Conservation (phyloP, 2,797 vertebrate genomes). For the Chaenodraco wilsoni region DNA sequence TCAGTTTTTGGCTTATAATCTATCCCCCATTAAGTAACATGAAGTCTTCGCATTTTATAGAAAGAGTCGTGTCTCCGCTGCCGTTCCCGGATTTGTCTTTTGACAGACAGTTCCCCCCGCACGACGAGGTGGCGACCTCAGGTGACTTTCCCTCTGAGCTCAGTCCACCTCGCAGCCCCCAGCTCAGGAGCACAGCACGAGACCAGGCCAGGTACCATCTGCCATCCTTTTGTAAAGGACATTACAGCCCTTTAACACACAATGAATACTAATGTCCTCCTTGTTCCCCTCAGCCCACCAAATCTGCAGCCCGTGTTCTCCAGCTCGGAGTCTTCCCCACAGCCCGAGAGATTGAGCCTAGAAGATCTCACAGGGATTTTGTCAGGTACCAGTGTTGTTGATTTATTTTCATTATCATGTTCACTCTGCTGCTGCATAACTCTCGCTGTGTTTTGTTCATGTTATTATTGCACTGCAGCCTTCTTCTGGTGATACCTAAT, state of each 20-base stretch:
- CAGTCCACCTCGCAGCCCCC: conserved; percentile 76
- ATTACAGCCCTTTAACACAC: background rate
- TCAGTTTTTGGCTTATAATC: background rate
- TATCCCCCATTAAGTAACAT: conserved; percentile 1
- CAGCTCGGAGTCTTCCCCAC: conserved; percentile 81
- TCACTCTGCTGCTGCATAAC: background rate
- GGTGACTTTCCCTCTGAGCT: conserved; percentile 63
- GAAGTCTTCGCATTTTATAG: conserved; percentile 26
- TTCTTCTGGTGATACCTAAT: background rate
- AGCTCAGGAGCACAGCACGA: conserved; percentile 78
- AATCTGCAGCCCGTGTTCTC: conserved; percentile 60
- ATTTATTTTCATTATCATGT: background rate
- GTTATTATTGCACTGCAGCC: background rate
- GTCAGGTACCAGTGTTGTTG: conserved; percentile 62
- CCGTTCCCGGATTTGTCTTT: conserved; percentile 35
- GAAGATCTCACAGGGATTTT: conserved; percentile 78
- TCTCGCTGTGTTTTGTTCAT: background rate
- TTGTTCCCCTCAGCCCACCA: conserved; percentile 63
- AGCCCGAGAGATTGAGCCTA: conserved; percentile 80
- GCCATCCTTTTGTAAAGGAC: conserved; percentile 31
- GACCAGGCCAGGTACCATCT: conserved; percentile 77
- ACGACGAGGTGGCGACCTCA: conserved; percentile 27
- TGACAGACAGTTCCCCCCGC: conserved; percentile 62
- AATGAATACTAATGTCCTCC: conserved; percentile 29
- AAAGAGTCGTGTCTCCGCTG: conserved; percentile 28